Evolutionary conservation across 1,140 invertebrate genomes (phyloP), one percentile per base, ranked within the genome.

Genomic region (Berghia stephanieae): DNA sequence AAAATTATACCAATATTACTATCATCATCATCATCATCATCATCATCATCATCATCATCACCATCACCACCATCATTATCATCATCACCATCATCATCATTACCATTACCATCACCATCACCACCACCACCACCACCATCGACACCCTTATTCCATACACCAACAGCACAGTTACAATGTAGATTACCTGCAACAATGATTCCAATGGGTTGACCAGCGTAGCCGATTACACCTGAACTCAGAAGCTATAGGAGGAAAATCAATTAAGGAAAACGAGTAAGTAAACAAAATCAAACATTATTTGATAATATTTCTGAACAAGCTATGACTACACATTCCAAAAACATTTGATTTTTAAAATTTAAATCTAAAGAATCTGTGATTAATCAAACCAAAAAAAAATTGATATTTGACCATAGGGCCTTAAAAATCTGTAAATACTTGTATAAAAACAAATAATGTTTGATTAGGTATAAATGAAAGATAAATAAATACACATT

Each of bases 201-300:
- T n/a, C 89, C 91, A 18, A 91, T 38, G 13, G 91, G 80, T 77
- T 91, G 90, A 8, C 90, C 90, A 72, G 93, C 93, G 79, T 82
- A 86, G 18, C 77, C 24, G 6, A 86, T 83, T 24, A 79, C 72
- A 21, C 83, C 84, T 77, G 76, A 82, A 40, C 78, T 90, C 71
- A 93, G 92, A 40, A 90, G 82, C 88, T 90, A 78, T 38, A 27
- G 8, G 49, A 57, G 43, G 10, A 5, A 49, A 38, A 13, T 68
- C 16, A 72, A 66, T 16, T 67, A 18, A 5, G 8, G 31, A 13
- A 75, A 13, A 31, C 38, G 27, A 73, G n/a, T n/a, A n/a, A n/a
- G n/a, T n/a, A n/a, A n/a, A n/a, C n/a, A n/a, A n/a, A n/a, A n/a
- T n/a, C n/a, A n/a, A n/a, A n/a, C n/a, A n/a, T n/a, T n/a, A n/a